Evolutionary conservation across 2,888 invertebrate genomes (phyloP).

Genomic region (Lucinisca nassula): DNA sequence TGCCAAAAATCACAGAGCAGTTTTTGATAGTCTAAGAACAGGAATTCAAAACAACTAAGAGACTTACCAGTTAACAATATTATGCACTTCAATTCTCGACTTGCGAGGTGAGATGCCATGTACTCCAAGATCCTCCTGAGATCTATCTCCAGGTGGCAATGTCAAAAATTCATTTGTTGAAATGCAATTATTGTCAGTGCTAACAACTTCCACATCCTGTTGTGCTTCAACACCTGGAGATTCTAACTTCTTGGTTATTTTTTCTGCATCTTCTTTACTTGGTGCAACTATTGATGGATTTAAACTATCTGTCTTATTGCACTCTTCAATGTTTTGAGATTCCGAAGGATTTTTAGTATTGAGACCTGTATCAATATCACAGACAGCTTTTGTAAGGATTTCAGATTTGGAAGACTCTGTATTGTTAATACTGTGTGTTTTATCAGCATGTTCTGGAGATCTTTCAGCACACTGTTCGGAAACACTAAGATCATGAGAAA

Average conservation of each 20-base stretch:
- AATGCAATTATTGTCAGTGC: too few species aligned
- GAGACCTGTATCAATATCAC: neutral
- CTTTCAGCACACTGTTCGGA: too few species aligned
- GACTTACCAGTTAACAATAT: conserved; percentile 82
- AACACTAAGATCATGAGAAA: too few species aligned
- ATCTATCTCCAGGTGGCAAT: neutral
- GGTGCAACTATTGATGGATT: neutral
- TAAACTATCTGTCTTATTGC: neutral
- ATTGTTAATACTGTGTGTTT: neutral
- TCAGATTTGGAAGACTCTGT: neutral
- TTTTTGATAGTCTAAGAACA: too few species aligned
- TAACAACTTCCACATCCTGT: too few species aligned
- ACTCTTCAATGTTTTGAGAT: neutral
- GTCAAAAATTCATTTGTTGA: neutral
- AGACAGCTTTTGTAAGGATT: neutral
- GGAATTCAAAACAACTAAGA: neutral
- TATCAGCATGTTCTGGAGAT: too few species aligned
- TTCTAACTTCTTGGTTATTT: neutral
- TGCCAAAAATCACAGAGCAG: too few species aligned
- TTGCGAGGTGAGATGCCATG: conserved; percentile 44
- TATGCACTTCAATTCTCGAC: conserved; percentile 80
- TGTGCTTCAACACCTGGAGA: too few species aligned
- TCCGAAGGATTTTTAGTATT: neutral
- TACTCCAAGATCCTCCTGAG: neutral
- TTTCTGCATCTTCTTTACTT: neutral